Evolutionary conservation across 1,140 invertebrate species (phyloP), one percentile per base, ranked within the genome.

Genomic region (Tachypleus tridentatus): DNA sequence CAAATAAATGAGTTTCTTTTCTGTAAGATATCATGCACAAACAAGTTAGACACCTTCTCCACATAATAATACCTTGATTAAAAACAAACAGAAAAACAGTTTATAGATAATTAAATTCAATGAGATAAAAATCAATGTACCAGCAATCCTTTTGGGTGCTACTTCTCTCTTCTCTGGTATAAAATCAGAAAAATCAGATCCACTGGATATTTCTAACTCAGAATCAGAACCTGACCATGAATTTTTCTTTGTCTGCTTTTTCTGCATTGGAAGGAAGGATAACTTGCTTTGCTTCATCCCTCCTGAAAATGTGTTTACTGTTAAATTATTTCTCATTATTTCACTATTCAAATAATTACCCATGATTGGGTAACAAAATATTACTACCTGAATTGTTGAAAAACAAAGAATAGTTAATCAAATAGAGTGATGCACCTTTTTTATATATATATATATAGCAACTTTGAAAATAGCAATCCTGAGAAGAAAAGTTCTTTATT

Each of bases 251-350:
- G 70, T 72, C 29, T 6, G 53, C 66, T 63, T 70, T 72, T 56
- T 70, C 73, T 49, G 66, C 69, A 58, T 71, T 71, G 63, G 72
- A 72, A 47, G 69, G 65, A 74, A 76, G 62, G 59, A 70, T 49
- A 74, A 59, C 64, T 75, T 77, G 5, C 74, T 74, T 68, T 74
- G 73, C 64, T 74, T 73, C 68, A 76, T 59, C 6, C 69, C 70
- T 63, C 71, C 66, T 4, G 11, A 50, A 61, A 29, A 29, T 29
- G 2, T 29, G 56, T 52, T 58, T 77, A 78, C 51, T 48, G 74
- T 54, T 62, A 64, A 4, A 59, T 65, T 61, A 47, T 67, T 53
- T 52, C 58, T 8, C 29, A 4, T 54, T 59, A 7, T 67, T 70
- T 63, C 60, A 60, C n/a, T 49, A 58, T 58, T 56, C 57, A 58